Base-by-base conservation (phyloP, 2,797 vertebrate species). In the Characodon lateralis region DNA sequence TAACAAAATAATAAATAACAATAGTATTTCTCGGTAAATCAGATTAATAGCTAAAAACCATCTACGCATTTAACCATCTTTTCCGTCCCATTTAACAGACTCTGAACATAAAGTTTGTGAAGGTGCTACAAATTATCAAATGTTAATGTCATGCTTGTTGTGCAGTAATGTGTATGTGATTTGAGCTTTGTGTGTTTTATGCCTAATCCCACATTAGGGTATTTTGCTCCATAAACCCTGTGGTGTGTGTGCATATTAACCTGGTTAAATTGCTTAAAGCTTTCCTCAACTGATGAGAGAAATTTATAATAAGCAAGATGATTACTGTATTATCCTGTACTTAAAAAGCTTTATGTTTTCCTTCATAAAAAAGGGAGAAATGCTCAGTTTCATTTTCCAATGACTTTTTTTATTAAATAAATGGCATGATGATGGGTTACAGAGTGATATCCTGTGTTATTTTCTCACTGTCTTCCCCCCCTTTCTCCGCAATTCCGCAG, bases 401-500 rank as follows among this genome's bases (percentile, higher is more conserved):
- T 81, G 72, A 83, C 55, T 85, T 87, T 86, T 82, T 82, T 83
- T 79, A 81, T 75, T 79, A 56, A 78, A 85, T 82, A 91, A 91
- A 92, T 80, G 82, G 86, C 88, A 91, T 90, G 85, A 82, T 81
- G 88, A 92, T 91, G 91, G 87, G 82, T 82, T 94, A 81, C 87
- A 86, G 86, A 92, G 86, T 78, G 85, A 89, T 85, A 91, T 89
- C 86, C 82, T 89, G 85, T 87, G 86, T 94, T 89, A 85, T 88
- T 81, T 77, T 83, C 78, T 69, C 55, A 53, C 78, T 70, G 71
- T 55, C 80, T 71, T 80, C 35, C 53, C 55, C 71, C 43, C 59
- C 81, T 73, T 91, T 93, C 89, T 94, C 89, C 93, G 91, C 94
- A 94, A 95, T 95, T 94, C 93, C 81, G 53, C 90, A 91, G 91